These are phyloP conservation scores for Apodemia zela DNA, from an alignment of 2,888 invertebrate genomes.

Conservation along the genomic window DNA sequence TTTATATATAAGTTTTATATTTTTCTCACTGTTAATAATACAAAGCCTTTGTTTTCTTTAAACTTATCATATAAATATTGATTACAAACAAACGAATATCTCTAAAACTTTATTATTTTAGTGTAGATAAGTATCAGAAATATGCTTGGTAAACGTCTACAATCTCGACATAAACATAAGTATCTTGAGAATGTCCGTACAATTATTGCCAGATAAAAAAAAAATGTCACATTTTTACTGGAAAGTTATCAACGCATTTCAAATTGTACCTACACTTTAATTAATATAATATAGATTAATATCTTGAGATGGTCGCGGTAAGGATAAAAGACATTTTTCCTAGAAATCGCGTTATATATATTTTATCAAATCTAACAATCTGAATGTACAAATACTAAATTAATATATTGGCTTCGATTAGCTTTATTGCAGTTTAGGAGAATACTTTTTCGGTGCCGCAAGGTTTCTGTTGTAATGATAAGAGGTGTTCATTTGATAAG, in stretches of 20 bases:
- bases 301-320: constrained; percentile 3
- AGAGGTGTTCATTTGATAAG: constrained; percentile 54
- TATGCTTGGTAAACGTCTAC: too few relatives aligned
- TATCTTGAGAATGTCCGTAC: too few relatives aligned
- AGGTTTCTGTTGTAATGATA: constrained; percentile 50
- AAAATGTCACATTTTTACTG: background rate
- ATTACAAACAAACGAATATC: too few relatives aligned
- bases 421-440: constrained; percentile 52
- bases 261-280: background rate
- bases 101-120: too few relatives aligned
- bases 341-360: constrained; percentile 16
- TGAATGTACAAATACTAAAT: constrained; percentile 37
- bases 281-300: background rate
- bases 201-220: background rate
- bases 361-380: constrained; percentile 33
- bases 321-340: constrained; percentile 16
- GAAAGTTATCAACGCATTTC: too few relatives aligned
- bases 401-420: constrained; percentile 53
- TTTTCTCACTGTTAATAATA: too few relatives aligned
- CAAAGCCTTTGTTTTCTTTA: too few relatives aligned
- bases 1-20: too few relatives aligned
- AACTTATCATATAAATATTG: too few relatives aligned
- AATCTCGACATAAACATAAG: too few relatives aligned
- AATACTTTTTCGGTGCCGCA: constrained; percentile 54
- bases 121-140: too few relatives aligned